Evolutionary conservation across 2,888 invertebrate species (phyloP).

Genomic region (Muschampia plurimacula): DNA sequence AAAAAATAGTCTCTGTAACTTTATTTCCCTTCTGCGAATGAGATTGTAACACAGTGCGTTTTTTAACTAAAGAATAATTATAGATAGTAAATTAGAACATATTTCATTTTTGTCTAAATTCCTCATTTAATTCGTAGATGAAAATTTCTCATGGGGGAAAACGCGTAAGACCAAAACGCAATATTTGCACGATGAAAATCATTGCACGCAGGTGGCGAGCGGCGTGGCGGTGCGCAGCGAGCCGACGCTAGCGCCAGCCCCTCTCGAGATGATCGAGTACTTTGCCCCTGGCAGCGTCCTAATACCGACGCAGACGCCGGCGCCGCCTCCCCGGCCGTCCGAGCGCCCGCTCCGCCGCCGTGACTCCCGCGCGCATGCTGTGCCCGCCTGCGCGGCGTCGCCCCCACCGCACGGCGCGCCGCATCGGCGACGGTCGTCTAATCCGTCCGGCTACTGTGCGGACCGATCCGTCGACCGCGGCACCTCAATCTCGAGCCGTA

Average conservation of each 20-base stretch:
- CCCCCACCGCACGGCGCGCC: slow-evolving; percentile 56
- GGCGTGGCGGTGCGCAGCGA: slow-evolving; percentile 78
- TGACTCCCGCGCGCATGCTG: slow-evolving; percentile 49
- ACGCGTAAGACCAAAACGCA: background rate
- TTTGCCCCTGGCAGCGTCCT: slow-evolving; percentile 51
- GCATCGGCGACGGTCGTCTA: slow-evolving; percentile 60
- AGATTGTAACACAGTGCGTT: too few species aligned
- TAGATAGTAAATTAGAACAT: too few species aligned
- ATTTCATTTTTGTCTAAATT: too few species aligned
- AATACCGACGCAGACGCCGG: too few species aligned
- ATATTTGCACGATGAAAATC: background rate
- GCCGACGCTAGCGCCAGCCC: slow-evolving; percentile 51
- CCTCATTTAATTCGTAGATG: too few species aligned
- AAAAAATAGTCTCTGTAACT: too few species aligned
- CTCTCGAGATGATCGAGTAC: slow-evolving; percentile 44
- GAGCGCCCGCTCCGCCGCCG: slow-evolving; percentile 44
- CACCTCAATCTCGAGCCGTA: slow-evolving; percentile 60
- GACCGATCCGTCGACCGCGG: slow-evolving; percentile 72
- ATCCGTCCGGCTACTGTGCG: slow-evolving; percentile 63
- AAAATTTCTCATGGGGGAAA: slow-evolving; percentile 7
- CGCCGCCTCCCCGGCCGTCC: slow-evolving; percentile 37
- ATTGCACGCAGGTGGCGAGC: slow-evolving; percentile 76
- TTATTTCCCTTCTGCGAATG: slow-evolving; percentile 13
- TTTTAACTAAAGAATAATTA: too few species aligned
- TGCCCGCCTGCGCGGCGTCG: slow-evolving; percentile 50